phyloP scores from a whole-genome alignment of 1,140 invertebrate genomes.

The Drosophila prosaltans region DNA sequence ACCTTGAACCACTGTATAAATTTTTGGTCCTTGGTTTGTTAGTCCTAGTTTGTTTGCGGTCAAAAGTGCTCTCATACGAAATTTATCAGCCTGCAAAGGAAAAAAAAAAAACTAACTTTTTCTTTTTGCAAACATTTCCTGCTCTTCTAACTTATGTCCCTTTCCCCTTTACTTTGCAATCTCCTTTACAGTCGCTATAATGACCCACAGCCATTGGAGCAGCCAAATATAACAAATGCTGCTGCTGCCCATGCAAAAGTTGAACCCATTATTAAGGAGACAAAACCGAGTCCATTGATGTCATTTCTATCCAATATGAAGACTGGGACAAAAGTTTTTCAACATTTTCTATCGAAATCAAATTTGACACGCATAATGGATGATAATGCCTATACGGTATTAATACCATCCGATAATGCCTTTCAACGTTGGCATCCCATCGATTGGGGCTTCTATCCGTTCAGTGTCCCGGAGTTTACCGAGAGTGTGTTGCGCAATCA shows the following conservation, averaged over 20 bases:
- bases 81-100: constrained; percentile 64
- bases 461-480: constrained; percentile 87
- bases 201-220: constrained; percentile 81
- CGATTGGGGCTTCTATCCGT: constrained; percentile 89
- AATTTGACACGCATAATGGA: constrained; percentile 86
- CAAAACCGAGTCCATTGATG: constrained; percentile 85
- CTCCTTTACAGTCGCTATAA: constrained; percentile 67
- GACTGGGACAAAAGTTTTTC: constrained; percentile 86
- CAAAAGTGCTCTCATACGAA: constrained; percentile 77
- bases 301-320: constrained; percentile 86
- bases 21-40: constrained; percentile 29
- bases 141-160: constrained; percentile 7
- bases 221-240: constrained; percentile 76
- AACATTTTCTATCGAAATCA: constrained; percentile 86
- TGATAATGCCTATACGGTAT: constrained; percentile 86
- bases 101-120: constrained; percentile 48
- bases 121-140: constrained; percentile 78
- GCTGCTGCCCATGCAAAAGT: constrained; percentile 79
- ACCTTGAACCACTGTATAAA: constrained; percentile 3
- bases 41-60: constrained; percentile 73
- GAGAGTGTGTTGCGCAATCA: constrained; percentile 86
- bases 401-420: constrained; percentile 87
- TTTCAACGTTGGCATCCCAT: constrained; percentile 88
- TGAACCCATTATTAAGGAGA: constrained; percentile 82
- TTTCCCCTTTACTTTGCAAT: constrained; percentile 1